Evolutionary conservation across 2,797 vertebrate genomes (phyloP).

Genomic region (Babyrousa celebensis): DNA sequence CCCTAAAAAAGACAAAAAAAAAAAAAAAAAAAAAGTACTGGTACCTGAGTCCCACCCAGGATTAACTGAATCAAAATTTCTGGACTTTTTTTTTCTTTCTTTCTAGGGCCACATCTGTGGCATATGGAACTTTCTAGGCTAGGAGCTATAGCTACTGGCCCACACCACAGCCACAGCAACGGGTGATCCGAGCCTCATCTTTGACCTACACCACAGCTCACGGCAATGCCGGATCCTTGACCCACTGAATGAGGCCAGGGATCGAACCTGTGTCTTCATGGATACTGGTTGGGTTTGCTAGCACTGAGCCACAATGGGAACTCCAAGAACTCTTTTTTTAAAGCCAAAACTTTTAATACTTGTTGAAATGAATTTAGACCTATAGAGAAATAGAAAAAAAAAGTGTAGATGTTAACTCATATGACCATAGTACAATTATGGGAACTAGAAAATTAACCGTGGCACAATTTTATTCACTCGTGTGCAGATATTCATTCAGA

Average conservation of each 20-base stretch:
- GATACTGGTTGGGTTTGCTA: no score
- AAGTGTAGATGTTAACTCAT: not conserved
- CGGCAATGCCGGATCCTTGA: no score
- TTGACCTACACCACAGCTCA: no score
- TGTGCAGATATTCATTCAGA: not conserved
- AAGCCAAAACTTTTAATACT: not conserved
- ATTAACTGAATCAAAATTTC: not conserved
- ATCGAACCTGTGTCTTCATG: no score
- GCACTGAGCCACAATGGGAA: no score
- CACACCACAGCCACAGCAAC: no score
- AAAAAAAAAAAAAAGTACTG: not conserved
- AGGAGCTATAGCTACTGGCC: no score
- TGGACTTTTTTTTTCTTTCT: not conserved
- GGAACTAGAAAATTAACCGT: not conserved
- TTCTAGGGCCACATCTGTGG: no score
- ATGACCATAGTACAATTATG: not conserved
- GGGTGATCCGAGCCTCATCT: no score
- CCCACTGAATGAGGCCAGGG: no score
- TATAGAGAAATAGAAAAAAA: not conserved
- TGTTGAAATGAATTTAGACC: conserved; percentile 39
- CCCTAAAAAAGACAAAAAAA: no score
- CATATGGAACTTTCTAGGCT: no score
- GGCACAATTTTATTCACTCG: not conserved
- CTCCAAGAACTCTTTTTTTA: not conserved
- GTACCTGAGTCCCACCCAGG: not conserved